These are phyloP conservation scores for Malacosoma neustria DNA, from an alignment of 2,888 invertebrate genomes.

Conservation along the genomic window DNA sequence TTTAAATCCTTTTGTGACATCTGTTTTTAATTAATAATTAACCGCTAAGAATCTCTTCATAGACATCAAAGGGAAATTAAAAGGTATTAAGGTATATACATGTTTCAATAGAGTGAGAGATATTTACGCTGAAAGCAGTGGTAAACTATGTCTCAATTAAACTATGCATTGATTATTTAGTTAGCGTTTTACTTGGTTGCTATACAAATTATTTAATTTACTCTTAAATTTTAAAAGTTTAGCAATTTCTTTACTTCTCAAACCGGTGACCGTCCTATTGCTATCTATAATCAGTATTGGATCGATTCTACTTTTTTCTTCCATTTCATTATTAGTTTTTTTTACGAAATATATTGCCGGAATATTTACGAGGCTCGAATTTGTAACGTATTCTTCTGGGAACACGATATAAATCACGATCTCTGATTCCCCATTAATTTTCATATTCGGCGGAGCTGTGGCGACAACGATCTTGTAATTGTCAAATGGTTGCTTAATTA, in stretches of 20 bases:
- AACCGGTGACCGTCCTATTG: constrained; percentile 52
- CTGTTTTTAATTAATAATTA: too few relatives aligned
- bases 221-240: constrained; percentile 48
- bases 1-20: too few relatives aligned
- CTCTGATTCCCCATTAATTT: constrained; percentile 26
- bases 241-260: constrained; percentile 46
- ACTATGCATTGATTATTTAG: too few relatives aligned
- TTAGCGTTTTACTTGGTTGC: constrained; percentile 8
- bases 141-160: too few relatives aligned
- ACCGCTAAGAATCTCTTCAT: too few relatives aligned
- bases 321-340: constrained; percentile 15
- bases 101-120: too few relatives aligned
- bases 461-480: constrained; percentile 54
- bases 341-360: constrained; percentile 51
- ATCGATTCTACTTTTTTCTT: constrained; percentile 24
- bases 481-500: constrained; percentile 32
- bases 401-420: constrained; percentile 48
- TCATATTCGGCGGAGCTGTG: constrained; percentile 42
- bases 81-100: too few relatives aligned
- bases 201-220: constrained; percentile 27
- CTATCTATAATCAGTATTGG: constrained; percentile 45
- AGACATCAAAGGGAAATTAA: too few relatives aligned
- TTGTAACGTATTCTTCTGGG: constrained; percentile 26
- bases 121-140: too few relatives aligned
- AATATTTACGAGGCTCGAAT: constrained; percentile 22